Evolutionary conservation across 2,113 vertebrate species (phyloP).

Genomic region (Anguilla japonica): DNA sequence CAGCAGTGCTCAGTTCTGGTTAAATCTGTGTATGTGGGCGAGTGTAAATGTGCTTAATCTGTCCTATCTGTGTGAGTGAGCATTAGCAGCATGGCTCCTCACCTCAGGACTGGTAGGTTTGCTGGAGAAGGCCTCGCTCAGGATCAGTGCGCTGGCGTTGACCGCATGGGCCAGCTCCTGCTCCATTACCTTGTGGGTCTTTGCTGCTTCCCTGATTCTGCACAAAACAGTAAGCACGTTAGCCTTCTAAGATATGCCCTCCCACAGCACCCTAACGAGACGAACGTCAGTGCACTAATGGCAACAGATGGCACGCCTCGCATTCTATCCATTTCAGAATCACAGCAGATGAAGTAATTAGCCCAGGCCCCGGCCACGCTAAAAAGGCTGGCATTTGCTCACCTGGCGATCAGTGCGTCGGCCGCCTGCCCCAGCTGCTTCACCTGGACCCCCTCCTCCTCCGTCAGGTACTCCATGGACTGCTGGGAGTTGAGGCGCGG

Average conservation of each 20-base stretch:
- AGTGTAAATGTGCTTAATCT: background rate
- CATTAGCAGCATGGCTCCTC: constrained; percentile 10
- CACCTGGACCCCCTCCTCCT: constrained; percentile 84
- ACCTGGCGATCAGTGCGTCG: constrained; percentile 88
- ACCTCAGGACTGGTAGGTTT: constrained; percentile 78
- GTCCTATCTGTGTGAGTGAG: background rate
- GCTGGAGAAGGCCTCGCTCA: constrained; percentile 74
- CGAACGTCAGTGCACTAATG: background rate
- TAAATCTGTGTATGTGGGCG: background rate
- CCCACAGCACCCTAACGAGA: background rate
- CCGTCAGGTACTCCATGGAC: constrained; percentile 89
- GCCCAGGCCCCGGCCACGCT: background rate
- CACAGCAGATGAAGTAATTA: background rate
- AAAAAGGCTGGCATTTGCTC: background rate
- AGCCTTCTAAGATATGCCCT: background rate
- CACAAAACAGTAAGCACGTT: background rate
- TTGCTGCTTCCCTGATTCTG: constrained; percentile 83
- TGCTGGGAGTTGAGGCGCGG: constrained; percentile 88
- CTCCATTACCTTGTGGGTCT: constrained; percentile 81
- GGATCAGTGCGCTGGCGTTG: constrained; percentile 79
- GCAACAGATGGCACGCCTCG: background rate
- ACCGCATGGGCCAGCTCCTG: constrained; percentile 87
- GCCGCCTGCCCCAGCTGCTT: constrained; percentile 81
- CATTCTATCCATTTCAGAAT: background rate
- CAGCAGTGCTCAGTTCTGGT: too few species aligned